phyloP scores from a whole-genome alignment of 2,113 vertebrate genomes.

The Stictonetta naevosa region DNA sequence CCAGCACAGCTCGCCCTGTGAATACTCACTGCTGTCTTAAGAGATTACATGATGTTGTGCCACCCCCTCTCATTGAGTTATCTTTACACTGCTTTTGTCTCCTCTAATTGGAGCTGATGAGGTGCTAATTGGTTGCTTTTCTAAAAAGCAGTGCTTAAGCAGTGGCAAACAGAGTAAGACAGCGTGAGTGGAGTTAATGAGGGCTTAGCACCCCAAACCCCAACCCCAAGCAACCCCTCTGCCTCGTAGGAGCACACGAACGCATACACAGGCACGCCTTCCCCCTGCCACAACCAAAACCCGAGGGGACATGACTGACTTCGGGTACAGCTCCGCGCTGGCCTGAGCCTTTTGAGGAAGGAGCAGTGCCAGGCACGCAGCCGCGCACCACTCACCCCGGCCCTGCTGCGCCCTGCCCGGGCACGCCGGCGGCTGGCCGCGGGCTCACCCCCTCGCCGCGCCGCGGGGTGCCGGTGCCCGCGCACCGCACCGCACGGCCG shows the following conservation, averaged over 20 bases:
- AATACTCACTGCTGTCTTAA: conserved; percentile 88
- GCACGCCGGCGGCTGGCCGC: no score
- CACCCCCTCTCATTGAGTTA: conserved; percentile 91
- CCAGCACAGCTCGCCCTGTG: conserved; percentile 72
- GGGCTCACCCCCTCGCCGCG: no score
- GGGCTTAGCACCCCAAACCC: conserved; percentile 75
- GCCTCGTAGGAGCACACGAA: not conserved
- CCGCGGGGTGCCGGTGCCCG: no score
- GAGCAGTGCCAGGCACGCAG: not conserved
- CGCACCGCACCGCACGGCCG: no score
- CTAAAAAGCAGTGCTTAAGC: conserved; percentile 85
- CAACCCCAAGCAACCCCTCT: not conserved
- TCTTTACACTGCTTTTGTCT: conserved; percentile 98
- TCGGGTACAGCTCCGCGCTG: not conserved
- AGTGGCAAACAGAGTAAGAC: conserved; percentile 84
- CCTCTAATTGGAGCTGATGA: conserved; percentile 99
- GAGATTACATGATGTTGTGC: conserved; percentile 86
- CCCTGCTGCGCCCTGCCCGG: no score
- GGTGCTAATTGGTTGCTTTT: conserved; percentile 98
- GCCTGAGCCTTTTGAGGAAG: not conserved
- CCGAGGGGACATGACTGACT: not conserved
- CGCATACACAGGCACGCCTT: not conserved
- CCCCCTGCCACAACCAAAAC: not conserved
- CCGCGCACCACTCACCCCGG: no score
- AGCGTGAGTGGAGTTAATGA: conserved; percentile 97